Base-by-base conservation (phyloP, 1,140 invertebrate genomes). In the Ceratosolen solmsi region DNA sequence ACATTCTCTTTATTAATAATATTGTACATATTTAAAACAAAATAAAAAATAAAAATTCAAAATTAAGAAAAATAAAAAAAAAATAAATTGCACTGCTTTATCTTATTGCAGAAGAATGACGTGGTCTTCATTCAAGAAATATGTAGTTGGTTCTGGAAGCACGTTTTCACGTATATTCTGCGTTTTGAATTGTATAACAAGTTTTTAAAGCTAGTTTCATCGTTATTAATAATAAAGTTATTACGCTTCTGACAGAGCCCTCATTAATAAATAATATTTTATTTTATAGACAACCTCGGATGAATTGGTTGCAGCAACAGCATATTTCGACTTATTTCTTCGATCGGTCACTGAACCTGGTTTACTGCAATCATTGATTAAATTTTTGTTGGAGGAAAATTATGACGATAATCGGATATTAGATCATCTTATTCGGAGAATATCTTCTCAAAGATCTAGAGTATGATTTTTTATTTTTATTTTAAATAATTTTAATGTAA, bases 271-370 rank as follows among this genome's bases (percentile, higher is more conserved):
- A 4, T 56, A 33, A 2, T 78, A 46, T 54, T 76, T 84, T 80
- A 78, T 27, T 58, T 38, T 82, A 90, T 93, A 96, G 95, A 95
- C 92, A 89, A 95, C 96, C 82, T 92, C 96, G 83, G 95, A 96
- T 75, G 98, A 99, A 89, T 95, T 98, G 87, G 95, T 98, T 46
- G 95, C 97, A 49, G 96, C 97, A 0, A 98, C 96, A 84, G 96
- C 96, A 9, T 99, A 99, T 90, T 94, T 98, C 76, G 97, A 99
- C 90, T 91, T 99, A 76, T 96, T 97, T 86, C 88, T 99, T 74
- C 94, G 98, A 76, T 96, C 96, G 70, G 95, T 98, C 17, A 96
- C 96, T 0, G 95, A 98, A 80, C 95, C 96, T 0, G 95, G 96
- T 0, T 92, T 99, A 22, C 89, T 99, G 73, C 92, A 95, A 83